Percentiles rank a stretch among this genome's conserved stretches.
Conservation (phyloP, 2,113 vertebrate species). For the Chinchilla lanigera region DNA sequence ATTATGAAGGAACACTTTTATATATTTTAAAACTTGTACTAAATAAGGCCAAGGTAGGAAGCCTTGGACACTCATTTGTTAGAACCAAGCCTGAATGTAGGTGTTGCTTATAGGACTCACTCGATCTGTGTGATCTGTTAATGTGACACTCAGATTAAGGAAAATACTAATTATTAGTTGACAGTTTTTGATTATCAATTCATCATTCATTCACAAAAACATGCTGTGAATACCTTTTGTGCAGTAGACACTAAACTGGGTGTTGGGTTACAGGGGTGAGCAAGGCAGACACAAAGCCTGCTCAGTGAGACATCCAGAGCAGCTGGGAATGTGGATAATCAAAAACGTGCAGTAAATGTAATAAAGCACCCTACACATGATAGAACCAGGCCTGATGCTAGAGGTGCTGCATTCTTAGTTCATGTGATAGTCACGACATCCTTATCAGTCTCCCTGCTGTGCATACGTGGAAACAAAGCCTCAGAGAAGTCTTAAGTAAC, state of each 20-base stretch:
- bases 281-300: neutral
- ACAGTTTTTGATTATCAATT: neutral
- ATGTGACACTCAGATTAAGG: neutral
- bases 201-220: constrained; percentile 16
- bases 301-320: neutral
- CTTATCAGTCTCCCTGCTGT: neutral
- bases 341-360: neutral
- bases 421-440: neutral
- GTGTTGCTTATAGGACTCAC: neutral
- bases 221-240: neutral
- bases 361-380: neutral
- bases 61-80: neutral
- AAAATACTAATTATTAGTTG: neutral
- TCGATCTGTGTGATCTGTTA: neutral
- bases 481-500: neutral
- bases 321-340: neutral
- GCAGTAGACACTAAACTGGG: neutral
- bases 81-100: neutral
- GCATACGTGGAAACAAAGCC: neutral
- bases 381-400: neutral
- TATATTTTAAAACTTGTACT: constrained; percentile 11
- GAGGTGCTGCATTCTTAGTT: neutral
- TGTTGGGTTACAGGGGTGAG: neutral
- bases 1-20: constrained; percentile 8
- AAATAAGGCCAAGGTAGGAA: neutral